Percentiles rank a stretch among this genome's conserved stretches.
Evolutionary conservation across 2,113 vertebrate species (phyloP).

Genomic region (Euleptes europaea): DNA sequence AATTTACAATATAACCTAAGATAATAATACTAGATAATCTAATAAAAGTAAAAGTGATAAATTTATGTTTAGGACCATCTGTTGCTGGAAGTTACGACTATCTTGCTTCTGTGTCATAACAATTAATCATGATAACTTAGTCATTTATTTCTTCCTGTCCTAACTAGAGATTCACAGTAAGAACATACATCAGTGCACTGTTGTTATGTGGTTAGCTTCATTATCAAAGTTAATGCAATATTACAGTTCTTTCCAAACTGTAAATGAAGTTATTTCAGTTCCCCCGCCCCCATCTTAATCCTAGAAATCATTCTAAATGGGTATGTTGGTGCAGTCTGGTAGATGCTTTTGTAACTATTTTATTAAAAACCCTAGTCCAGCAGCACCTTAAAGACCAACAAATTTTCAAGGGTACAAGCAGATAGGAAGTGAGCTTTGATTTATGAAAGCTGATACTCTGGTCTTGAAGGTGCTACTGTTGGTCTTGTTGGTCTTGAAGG

Average conservation of each 20-base stretch:
- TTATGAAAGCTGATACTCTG: too few relatives aligned
- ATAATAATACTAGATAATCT: too few relatives aligned
- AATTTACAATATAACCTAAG: not conserved
- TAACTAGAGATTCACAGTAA: not conserved
- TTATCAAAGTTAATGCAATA: not conserved
- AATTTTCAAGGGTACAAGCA: too few relatives aligned
- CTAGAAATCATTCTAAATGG: conserved; percentile 29
- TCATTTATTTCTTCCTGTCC: not conserved
- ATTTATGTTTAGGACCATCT: not conserved
- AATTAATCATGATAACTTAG: not conserved
- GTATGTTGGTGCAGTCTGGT: conserved; percentile 66
- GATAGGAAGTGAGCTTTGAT: too few relatives aligned
- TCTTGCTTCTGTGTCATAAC: not conserved
- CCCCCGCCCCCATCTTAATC: not conserved
- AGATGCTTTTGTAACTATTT: conserved; percentile 45
- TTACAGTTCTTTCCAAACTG: not conserved
- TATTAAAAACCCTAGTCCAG: not conserved
- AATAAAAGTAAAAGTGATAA: too few relatives aligned
- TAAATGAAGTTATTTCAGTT: rapidly evolving
- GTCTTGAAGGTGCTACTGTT: too few relatives aligned
- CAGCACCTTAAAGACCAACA: too few relatives aligned
- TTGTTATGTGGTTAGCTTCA: not conserved
- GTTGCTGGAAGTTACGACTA: not conserved
- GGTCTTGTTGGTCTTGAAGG: too few relatives aligned
- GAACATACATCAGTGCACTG: not conserved